These are phyloP conservation scores for Anadara kagoshimensis DNA, from an alignment of 1,140 invertebrate species.

Conservation along the genomic window DNA sequence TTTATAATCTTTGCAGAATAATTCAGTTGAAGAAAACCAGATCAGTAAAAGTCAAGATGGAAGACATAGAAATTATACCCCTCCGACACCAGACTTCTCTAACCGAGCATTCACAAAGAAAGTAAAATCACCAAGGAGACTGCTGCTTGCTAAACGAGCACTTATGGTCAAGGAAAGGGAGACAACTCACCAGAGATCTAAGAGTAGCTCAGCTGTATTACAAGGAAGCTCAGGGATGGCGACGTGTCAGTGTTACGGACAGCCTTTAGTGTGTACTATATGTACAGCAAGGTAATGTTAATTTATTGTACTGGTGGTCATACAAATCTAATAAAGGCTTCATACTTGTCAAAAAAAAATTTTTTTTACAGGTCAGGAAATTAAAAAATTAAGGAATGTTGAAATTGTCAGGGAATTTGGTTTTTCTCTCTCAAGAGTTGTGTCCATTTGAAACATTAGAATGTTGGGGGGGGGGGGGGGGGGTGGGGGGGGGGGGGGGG, in stretches of 20 bases:
- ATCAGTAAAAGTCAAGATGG: not conserved
- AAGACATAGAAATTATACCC: conserved; percentile 37
- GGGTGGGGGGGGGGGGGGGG: too few relatives aligned
- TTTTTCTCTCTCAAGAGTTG: too few relatives aligned
- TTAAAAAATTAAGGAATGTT: too few relatives aligned
- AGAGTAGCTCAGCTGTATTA: conserved; percentile 6
- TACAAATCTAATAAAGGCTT: too few relatives aligned
- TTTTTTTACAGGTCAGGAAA: too few relatives aligned
- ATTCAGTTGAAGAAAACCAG: not conserved
- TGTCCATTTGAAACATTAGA: too few relatives aligned
- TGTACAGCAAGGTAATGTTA: conserved; percentile 61
- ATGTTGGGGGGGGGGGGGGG: too few relatives aligned
- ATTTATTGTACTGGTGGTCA: too few relatives aligned
- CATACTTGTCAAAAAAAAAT: too few relatives aligned
- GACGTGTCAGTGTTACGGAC: conserved; percentile 65
- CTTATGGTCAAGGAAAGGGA: conserved; percentile 46
- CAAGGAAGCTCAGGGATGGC: conserved; percentile 3
- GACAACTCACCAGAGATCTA: not conserved
- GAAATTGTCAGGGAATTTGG: too few relatives aligned
- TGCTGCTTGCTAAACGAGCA: conserved; percentile 54
- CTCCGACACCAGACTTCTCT: conserved; percentile 44
- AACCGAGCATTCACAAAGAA: conserved; percentile 40
- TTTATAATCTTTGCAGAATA: conserved; percentile 5
- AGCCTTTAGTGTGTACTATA: conserved; percentile 61
- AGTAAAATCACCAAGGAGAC: conserved; percentile 56